phyloP scores from a whole-genome alignment of 2,888 invertebrate species.

The Slavum lentiscoides region DNA sequence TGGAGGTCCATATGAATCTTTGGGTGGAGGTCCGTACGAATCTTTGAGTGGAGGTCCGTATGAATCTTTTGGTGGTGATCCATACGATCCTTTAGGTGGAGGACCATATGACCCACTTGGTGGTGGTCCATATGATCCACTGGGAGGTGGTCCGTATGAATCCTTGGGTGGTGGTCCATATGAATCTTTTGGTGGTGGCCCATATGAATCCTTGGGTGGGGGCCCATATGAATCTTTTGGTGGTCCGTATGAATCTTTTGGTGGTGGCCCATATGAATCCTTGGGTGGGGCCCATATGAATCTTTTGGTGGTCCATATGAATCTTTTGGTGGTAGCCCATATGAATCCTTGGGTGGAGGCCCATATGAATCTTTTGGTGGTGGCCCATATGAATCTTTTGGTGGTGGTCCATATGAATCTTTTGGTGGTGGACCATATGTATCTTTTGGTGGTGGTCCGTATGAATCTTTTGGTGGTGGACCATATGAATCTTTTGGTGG shows the following conservation, averaged over 20 bases:
- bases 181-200: slow-evolving; percentile 59
- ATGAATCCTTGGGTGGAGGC: slow-evolving; percentile 57
- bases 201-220: slow-evolving; percentile 58
- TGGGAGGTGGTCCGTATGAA: slow-evolving; percentile 58
- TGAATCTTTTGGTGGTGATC: slow-evolving; percentile 59
- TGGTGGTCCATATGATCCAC: slow-evolving; percentile 58
- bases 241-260: slow-evolving; percentile 58
- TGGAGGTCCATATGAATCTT: slow-evolving; percentile 58
- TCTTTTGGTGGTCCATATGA: slow-evolving; percentile 63
- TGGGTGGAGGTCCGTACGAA: slow-evolving; percentile 57
- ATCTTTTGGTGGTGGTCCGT: slow-evolving; percentile 55
- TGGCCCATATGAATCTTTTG: slow-evolving; percentile 58
- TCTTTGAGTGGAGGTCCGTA: slow-evolving; percentile 60
- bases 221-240: slow-evolving; percentile 60
- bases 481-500: slow-evolving; percentile 58
- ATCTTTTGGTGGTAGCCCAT: slow-evolving; percentile 60
- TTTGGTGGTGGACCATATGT: slow-evolving; percentile 57
- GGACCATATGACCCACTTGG: slow-evolving; percentile 64
- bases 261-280: slow-evolving; percentile 61
- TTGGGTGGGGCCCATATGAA: slow-evolving; percentile 65
- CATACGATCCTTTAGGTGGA: slow-evolving; percentile 57
- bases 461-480: slow-evolving; percentile 56
- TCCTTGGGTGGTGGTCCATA: slow-evolving; percentile 58
- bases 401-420: slow-evolving; percentile 58
- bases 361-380: slow-evolving; percentile 58